Base-by-base conservation (phyloP, 2,797 vertebrate genomes). In the Acrocephalus scirpaceus region DNA sequence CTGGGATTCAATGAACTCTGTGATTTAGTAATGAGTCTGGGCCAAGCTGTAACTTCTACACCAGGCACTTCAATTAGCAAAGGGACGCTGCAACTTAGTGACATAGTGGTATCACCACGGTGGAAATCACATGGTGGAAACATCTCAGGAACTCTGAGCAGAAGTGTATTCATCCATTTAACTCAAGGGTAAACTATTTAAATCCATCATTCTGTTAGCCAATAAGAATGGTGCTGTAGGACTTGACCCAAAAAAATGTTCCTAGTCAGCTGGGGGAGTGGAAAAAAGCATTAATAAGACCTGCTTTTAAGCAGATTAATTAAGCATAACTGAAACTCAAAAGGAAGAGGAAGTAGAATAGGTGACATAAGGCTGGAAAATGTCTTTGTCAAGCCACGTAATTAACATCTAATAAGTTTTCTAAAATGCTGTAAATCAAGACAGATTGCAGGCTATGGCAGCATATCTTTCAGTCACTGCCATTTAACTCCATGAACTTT, bases 41-140 rank as follows among this genome's bases (percentile, higher is more conserved):
- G 67, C 26, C 16, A 64, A 51, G 8, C 10, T 70, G 13, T n/a
- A 64, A 67, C 47, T 47, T 62, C 62, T 16, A 4, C 0, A 74
- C 34, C 2, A 71, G 18, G 16, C 0, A 1, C 26, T 54, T 36
- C 42, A 60, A 23, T n/a, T 61, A 69, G 42, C 15, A 29, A 75
- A 58, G 5, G 8, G 22, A 88, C 13, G 34, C 22, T 58, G n/a
- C 51, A 65, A 13, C 27, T 74, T 81, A 30, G 23, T 26, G 66
- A 48, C 77, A 74, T 1, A 1, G 36, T 11, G 27, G 16, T 23
- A 45, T 32, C 0, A 0, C 42, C 50, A 38, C 0, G 0, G 51
- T 40, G 22, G 22, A 61, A 61, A 50, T 40, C 23, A 26, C 13
- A 22, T 3, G 14, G 34, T 57, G 12, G 51, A 92, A 88, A 57